phyloP scores from a whole-genome alignment of 2,113 vertebrate genomes.

The Haemorhous mexicanus region DNA sequence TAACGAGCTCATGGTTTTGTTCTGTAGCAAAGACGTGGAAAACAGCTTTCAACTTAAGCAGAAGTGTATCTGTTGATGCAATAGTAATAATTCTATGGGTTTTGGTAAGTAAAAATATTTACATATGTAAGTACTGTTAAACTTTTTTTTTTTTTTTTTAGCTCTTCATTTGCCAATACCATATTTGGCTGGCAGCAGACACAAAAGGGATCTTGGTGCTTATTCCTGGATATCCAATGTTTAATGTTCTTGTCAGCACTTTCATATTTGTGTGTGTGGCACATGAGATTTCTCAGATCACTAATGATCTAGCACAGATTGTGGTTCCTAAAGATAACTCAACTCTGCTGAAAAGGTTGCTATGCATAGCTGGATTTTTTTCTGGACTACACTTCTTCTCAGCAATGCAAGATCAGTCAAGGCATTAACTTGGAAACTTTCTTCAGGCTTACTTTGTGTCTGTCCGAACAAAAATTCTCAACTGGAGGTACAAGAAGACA shows the following conservation, averaged over 20 bases:
- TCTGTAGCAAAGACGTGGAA: background rate
- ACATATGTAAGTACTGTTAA: background rate
- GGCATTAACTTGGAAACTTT: slow-evolving; percentile 42
- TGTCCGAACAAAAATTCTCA: slow-evolving; percentile 39
- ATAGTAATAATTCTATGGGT: background rate
- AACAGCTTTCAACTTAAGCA: background rate
- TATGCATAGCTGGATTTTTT: slow-evolving; percentile 75
- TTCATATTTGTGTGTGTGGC: slow-evolving; percentile 98
- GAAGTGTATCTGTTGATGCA: background rate
- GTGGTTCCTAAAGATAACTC: slow-evolving; percentile 91
- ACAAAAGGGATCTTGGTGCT: slow-evolving; percentile 95
- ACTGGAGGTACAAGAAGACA: slow-evolving; percentile 40
- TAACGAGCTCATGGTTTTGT: background rate
- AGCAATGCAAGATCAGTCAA: slow-evolving; percentile 68
- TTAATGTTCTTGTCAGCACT: slow-evolving; percentile 93
- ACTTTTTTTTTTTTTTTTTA: slow-evolving; percentile 36
- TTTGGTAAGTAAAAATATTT: background rate
- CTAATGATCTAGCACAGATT: slow-evolving; percentile 92
- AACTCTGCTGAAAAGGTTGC: slow-evolving; percentile 84
- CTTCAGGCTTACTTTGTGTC: slow-evolving; percentile 33
- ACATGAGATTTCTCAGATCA: slow-evolving; percentile 96
- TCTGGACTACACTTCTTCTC: slow-evolving; percentile 80
- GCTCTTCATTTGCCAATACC: slow-evolving; percentile 99
- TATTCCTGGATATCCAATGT: slow-evolving; percentile 89
- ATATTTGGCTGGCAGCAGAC: slow-evolving; percentile 97